Base-by-base conservation (phyloP, 2,113 vertebrate genomes). In the Lasiurus cinereus region DNA sequence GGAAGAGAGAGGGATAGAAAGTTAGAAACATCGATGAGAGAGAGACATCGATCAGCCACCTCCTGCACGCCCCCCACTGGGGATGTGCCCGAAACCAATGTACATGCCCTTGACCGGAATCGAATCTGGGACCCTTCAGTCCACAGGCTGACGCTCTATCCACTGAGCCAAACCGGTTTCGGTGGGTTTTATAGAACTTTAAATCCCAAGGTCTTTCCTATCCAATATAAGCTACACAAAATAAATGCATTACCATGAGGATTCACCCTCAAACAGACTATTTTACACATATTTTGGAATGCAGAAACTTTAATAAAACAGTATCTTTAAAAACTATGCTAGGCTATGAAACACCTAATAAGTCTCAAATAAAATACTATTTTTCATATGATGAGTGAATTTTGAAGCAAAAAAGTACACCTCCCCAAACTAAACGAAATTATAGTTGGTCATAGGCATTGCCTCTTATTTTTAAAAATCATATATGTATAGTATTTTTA, bases 241-340 rank as follows among this genome's bases (percentile, higher is more conserved):
- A 95, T 86, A 97, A 96, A 39, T 82, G 83, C 67, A 86, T 90
- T 59, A 95, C 8, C 59, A 24, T 90, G 48, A 93, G 36, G 19
- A n/a, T 92, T 84, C 64, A 93, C 31, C 64, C 36, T 93, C 88
- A 96, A 94, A 88, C 87, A 95, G 92, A 24, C 67, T 96, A 96
- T 78, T 91, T 67, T 96, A 95, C 86, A 83, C 89, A 96, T 93
- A 8, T 83, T 83, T 87, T 74, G 43, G 92, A 90, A 80, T 94
- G 31, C 21, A n/a, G 59, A 96, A 96, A 62, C 21, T 76, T 92
- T 52, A 77, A 91, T 69, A 54, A 80, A 87, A 84, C 16, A 27
- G 54, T 7, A 74, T 29, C 19, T 8, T 62, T 72, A 80, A 36
- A 93, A 96, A 18, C 6, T 39, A 67, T 39, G 27, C 90, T 90